Evolutionary conservation across 2,797 vertebrate species (phyloP), one percentile per base, ranked within the genome.

Genomic region (Sebastes steindachneri): DNA sequence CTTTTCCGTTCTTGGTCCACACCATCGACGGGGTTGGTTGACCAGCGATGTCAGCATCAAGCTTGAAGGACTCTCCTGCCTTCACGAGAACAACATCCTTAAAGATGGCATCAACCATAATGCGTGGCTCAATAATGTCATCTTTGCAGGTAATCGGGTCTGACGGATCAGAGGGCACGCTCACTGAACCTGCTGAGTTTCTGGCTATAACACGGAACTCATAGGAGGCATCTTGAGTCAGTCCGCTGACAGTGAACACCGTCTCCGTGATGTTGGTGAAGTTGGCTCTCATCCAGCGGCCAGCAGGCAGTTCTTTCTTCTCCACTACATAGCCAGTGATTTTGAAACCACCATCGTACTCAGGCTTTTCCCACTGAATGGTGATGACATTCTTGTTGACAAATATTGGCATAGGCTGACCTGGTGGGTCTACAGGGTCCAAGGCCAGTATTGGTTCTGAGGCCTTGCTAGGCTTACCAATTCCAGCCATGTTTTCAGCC

Each of bases 321-420:
- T 99, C 99, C 85, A 99, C 97, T 3, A 96, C 96, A 71, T 99
- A 99, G 84, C 98, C 98, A 75, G 98, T 99, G 87, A 99, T 98
- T 92, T 99, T 99, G 91, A 99, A 99, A 59, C 99, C 99, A 88
- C 99, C 99, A 72, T 98, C 98, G 79, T 99, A 99, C 83, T 99
- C 97, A 79, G 99, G 99, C 88, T 98, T 99, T 81, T 96, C 95
- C 99, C 99, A 99, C 88, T 97, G 96, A 90, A 99, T 94, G 60
- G 97, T 96, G 81, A 99, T 97, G 21, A 95, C 95, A 87, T 97
- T 98, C 90, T 98, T 98, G 71, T 96, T 98, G 81, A 99, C 96
- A 86, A 96, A 96, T 72, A 97, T 93, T 80, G 98, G 97, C 82
- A 96, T 51, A 0, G 99, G 98, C 80, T 98, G 97, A 84, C 99